These are phyloP conservation scores for Ptychobarbus kaznakovi DNA, from an alignment of 2,797 vertebrate species.

Conservation along the genomic window DNA sequence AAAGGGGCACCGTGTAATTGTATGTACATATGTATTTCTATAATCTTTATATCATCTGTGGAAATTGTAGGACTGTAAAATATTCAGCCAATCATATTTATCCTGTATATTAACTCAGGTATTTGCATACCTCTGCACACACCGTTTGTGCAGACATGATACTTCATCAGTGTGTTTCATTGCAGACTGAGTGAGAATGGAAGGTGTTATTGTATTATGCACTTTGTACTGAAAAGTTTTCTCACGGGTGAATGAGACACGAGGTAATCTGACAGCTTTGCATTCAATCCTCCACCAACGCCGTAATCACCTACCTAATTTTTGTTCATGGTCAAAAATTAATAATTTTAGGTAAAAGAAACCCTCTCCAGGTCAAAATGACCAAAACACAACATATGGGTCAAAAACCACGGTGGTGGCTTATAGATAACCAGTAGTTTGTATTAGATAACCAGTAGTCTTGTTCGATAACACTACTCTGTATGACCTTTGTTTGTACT, in stretches of 20 bases:
- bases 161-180: no score
- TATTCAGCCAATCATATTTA: no score
- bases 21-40: no score
- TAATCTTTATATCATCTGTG: no score
- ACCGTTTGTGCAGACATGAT: no score
- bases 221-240: background rate
- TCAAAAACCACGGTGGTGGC: background rate
- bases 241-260: background rate
- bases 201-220: background rate
- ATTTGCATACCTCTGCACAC: no score
- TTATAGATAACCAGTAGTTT: background rate
- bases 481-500: background rate
- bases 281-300: background rate
- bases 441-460: background rate
- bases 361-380: background rate
- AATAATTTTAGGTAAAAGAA: background rate
- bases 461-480: background rate
- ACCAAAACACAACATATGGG: background rate
- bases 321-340: no score
- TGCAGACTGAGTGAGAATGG: background rate
- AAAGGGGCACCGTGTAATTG: no score
- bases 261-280: background rate
- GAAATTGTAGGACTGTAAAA: no score
- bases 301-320: background rate
- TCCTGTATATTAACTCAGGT: no score